phyloP scores from a whole-genome alignment of 2,797 vertebrate genomes.

The Myiotriccus ornatus region DNA sequence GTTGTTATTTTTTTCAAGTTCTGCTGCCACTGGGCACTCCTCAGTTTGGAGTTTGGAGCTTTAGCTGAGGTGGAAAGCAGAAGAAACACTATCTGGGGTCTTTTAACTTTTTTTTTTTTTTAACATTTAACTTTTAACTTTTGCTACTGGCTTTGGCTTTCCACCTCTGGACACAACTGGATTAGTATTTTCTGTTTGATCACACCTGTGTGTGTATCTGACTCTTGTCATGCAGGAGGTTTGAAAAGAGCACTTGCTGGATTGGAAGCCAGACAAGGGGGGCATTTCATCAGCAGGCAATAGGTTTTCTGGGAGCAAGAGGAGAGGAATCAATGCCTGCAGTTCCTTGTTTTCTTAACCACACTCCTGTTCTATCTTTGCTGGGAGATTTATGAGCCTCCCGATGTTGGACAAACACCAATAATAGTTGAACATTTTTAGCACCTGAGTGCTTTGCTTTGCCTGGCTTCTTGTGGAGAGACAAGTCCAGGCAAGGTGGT shows the following conservation, averaged over 20 bases:
- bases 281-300: conserved; percentile 50
- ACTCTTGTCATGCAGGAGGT: neutral
- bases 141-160: neutral
- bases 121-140: neutral
- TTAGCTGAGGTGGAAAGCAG: neutral
- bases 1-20: neutral
- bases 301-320: conserved; percentile 22
- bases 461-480: neutral
- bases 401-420: conserved; percentile 19
- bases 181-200: neutral
- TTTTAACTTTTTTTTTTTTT: neutral
- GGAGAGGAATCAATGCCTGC: conserved; percentile 27
- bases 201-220: neutral
- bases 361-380: neutral
- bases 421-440: conserved; percentile 37
- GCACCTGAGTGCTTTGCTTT: conserved; percentile 45
- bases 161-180: neutral
- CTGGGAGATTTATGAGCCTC: conserved; percentile 50
- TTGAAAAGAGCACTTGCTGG: neutral
- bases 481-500: conserved; percentile 63
- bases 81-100: neutral
- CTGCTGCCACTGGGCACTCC: neutral
- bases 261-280: conserved; percentile 5
- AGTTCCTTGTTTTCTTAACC: conserved; percentile 52
- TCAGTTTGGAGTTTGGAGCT: neutral